Conservation (phyloP, 1,140 invertebrate genomes). For the Dinothrombium tinctorium region DNA sequence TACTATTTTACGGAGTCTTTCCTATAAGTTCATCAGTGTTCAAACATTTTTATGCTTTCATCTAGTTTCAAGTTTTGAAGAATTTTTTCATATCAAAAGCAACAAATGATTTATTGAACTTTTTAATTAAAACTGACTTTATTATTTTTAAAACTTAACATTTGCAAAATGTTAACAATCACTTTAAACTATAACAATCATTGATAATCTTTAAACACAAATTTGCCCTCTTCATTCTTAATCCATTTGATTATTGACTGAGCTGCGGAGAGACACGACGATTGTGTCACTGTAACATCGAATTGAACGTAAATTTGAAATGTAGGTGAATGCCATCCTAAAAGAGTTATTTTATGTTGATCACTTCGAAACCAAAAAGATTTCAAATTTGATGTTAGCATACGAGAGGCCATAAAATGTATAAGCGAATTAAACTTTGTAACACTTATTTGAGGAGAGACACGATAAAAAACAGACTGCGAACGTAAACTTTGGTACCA, state of each 20-base stretch:
- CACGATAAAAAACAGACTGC: background rate
- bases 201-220: slow-evolving; percentile 11
- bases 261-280: slow-evolving; percentile 3
- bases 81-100: background rate
- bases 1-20: too few species aligned
- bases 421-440: slow-evolving; percentile 6
- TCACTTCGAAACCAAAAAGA: slow-evolving; percentile 10
- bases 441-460: background rate
- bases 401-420: slow-evolving; percentile 9
- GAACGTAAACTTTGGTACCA: slow-evolving; percentile 8
- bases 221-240: slow-evolving; percentile 12
- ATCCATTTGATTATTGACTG: slow-evolving; percentile 12
- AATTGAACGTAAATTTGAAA: slow-evolving; percentile 13
- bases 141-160: background rate
- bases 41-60: too few species aligned
- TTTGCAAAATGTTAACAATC: background rate
- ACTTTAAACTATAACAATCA: background rate
- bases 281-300: slow-evolving; percentile 7
- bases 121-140: background rate
- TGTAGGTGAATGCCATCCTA: slow-evolving; percentile 12
- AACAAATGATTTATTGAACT: background rate
- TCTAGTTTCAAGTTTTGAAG: too few species aligned
- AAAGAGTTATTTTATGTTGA: slow-evolving; percentile 1
- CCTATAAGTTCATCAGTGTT: too few species aligned
- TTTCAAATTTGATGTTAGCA: slow-evolving; percentile 11